phyloP scores from a whole-genome alignment of 2,113 vertebrate genomes.

The Atrichornis clamosus region DNA sequence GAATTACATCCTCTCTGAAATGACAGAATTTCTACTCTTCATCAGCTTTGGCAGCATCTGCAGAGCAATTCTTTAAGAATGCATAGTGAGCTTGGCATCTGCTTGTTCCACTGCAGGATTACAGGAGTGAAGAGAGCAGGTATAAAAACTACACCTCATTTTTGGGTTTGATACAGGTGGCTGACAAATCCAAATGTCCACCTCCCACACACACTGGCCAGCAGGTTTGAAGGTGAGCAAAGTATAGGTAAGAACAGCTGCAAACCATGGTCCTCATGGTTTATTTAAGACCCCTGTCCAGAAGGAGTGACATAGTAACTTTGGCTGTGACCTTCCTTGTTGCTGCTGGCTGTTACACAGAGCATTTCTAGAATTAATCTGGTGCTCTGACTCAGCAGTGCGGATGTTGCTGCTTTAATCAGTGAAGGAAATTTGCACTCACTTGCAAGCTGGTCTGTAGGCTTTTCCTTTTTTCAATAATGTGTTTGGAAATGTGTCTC shows the following conservation, averaged over 20 bases:
- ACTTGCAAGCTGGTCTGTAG: neutral
- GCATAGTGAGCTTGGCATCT: neutral
- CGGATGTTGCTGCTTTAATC: conserved; percentile 5
- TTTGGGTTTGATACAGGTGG: neutral
- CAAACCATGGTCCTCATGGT: neutral
- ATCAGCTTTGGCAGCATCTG: neutral
- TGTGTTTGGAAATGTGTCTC: neutral
- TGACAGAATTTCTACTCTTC: neutral
- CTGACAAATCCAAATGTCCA: neutral
- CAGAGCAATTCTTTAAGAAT: neutral
- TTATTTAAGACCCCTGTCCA: neutral
- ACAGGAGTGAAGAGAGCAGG: neutral
- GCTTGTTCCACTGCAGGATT: neutral
- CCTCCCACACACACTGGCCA: neutral
- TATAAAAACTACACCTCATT: neutral
- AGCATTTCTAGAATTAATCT: conserved; percentile 47
- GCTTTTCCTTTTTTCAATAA: neutral
- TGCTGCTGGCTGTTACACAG: neutral
- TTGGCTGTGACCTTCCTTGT: conserved; percentile 15
- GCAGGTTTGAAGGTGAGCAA: neutral
- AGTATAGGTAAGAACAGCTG: neutral
- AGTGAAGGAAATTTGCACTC: conserved; percentile 19
- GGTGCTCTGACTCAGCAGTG: conserved; percentile 1
- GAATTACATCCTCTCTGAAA: neutral
- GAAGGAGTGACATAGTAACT: conserved; percentile 18